A percentile compares a stretch with the other conserved stretches of the same genome.
Conservation (phyloP, 1,140 invertebrate genomes). For the Drosophila tsacasi region DNA sequence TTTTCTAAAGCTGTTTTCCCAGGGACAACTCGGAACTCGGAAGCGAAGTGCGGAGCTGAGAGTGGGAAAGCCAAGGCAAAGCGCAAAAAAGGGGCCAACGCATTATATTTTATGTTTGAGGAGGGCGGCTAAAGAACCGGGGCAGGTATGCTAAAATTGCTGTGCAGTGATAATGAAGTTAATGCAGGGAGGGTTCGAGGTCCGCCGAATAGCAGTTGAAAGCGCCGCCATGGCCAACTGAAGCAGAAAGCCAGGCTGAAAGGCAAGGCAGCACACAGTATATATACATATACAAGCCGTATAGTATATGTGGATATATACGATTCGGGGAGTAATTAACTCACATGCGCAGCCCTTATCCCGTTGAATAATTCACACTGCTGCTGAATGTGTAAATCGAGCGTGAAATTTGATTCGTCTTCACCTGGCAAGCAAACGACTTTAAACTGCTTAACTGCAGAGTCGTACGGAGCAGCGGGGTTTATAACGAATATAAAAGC, state of each 20-base stretch:
- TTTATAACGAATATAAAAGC: slow-evolving; percentile 11
- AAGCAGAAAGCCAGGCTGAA: slow-evolving; percentile 22
- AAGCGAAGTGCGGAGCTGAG: neutral
- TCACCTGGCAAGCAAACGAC: slow-evolving; percentile 20
- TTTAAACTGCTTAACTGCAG: slow-evolving; percentile 41
- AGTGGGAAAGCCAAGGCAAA: neutral
- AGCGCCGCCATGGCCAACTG: slow-evolving; percentile 29
- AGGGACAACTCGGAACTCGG: slow-evolving; percentile 28
- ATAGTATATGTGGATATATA: neutral
- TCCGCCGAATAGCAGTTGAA: slow-evolving; percentile 41
- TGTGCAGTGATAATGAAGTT: slow-evolving; percentile 78
- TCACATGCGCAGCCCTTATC: slow-evolving; percentile 27
- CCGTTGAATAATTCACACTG: slow-evolving; percentile 56
- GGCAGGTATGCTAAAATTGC: slow-evolving; percentile 49
- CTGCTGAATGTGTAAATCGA: slow-evolving; percentile 56
- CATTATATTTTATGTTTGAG: slow-evolving; percentile 69
- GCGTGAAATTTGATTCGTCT: slow-evolving; percentile 60
- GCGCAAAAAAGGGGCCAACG: slow-evolving; percentile 44
- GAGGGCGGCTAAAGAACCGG: slow-evolving; percentile 38
- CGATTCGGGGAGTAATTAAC: slow-evolving; percentile 46
- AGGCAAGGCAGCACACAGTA: neutral
- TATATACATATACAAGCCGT: neutral
- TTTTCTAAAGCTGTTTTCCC: slow-evolving; percentile 72
- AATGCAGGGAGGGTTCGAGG: slow-evolving; percentile 47
- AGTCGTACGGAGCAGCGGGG: neutral